Base-by-base conservation (phyloP, 2,888 invertebrate genomes). In the Lepidocyrtoides sp. region DNA sequence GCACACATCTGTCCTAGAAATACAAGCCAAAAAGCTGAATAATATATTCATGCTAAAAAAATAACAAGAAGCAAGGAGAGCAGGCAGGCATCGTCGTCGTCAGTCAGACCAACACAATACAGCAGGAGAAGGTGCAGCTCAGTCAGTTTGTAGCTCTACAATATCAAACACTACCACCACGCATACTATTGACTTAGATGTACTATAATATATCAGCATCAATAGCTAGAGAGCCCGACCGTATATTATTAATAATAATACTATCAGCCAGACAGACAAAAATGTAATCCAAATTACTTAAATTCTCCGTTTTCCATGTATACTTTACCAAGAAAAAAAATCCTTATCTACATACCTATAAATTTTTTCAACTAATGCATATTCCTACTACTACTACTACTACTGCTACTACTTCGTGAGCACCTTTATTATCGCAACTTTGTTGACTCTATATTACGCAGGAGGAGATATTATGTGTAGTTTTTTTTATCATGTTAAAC, bases 1-100 rank as follows among this genome's bases (percentile, higher is more conserved):
- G 57, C 57, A 44, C 91, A 81, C 91, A 91, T 91, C 91, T 91
- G 91, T 91, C 86, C 91, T 66, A 91, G 51, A 91, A 91, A 91
- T 85, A 81, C 63, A 90, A 60, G 44, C 57, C 91, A 82, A 84
- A 75, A 77, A 51, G 77, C 79, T 54, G 77, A 26, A 77, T 77
- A 77, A 77, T 77, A 77, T 75, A 75, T 75, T 72, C 23, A 72
- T 72, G 23, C 23, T 44, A 10, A 44, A 72, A 44, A 32, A 66
- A 32, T 17, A n/a, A 57, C 17, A 69, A 54, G 75, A 77, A 66
- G 77, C 41, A 82, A 89, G 60, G 48, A 84, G 48, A 72, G 48
- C 29, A 84, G 89, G 51, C 51, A 77, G 32, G 17, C 29, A 75
- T 2, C 4, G 29, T 29, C 3, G n/a, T 44, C 48, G 72, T 75